A percentile compares a stretch with the other conserved stretches of the same genome.
These are phyloP conservation scores for Alcis repandata DNA, from an alignment of 2,888 invertebrate species.

Conservation along the genomic window DNA sequence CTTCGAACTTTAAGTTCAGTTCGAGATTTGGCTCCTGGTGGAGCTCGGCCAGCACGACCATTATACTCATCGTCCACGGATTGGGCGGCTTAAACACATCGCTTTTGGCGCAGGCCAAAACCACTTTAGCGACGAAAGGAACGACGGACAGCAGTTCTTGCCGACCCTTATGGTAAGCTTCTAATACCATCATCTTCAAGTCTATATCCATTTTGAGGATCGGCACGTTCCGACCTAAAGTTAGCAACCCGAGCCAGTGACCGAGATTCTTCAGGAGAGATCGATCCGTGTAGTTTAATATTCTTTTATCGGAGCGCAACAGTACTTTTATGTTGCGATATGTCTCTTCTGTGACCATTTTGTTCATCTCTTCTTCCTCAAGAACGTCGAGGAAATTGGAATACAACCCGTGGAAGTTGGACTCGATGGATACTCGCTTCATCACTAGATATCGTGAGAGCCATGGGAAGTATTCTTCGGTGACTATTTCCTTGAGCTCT, in stretches of 20 bases:
- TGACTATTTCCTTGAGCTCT: slow-evolving; percentile 96
- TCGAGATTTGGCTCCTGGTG: slow-evolving; percentile 99
- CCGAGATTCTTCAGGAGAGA: slow-evolving; percentile 99
- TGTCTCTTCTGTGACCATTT: slow-evolving; percentile 97
- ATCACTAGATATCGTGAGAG: slow-evolving; percentile 98
- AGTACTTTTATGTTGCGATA: slow-evolving; percentile 98
- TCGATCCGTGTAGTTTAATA: slow-evolving; percentile 99
- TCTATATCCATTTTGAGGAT: slow-evolving; percentile 97
- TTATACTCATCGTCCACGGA: slow-evolving; percentile 99
- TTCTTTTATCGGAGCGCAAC: slow-evolving; percentile 98
- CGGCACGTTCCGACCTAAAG: slow-evolving; percentile 96
- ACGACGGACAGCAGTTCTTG: slow-evolving; percentile 99
- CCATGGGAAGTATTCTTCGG: slow-evolving; percentile 98
- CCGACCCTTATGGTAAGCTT: slow-evolving; percentile 99
- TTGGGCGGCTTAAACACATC: slow-evolving; percentile 98
- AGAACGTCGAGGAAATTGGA: slow-evolving; percentile 98
- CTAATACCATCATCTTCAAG: slow-evolving; percentile 96
- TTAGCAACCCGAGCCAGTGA: slow-evolving; percentile 99
- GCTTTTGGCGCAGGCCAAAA: slow-evolving; percentile 99
- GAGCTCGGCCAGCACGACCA: slow-evolving; percentile 98
- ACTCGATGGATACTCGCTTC: slow-evolving; percentile 99
- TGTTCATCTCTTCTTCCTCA: slow-evolving; percentile 93
- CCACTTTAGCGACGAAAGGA: slow-evolving; percentile 98
- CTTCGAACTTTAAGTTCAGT: slow-evolving; percentile 99
- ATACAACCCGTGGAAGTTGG: slow-evolving; percentile 98